phyloP scores from a whole-genome alignment of 2,797 vertebrate genomes.

The Lindbergichthys nudifrons region DNA sequence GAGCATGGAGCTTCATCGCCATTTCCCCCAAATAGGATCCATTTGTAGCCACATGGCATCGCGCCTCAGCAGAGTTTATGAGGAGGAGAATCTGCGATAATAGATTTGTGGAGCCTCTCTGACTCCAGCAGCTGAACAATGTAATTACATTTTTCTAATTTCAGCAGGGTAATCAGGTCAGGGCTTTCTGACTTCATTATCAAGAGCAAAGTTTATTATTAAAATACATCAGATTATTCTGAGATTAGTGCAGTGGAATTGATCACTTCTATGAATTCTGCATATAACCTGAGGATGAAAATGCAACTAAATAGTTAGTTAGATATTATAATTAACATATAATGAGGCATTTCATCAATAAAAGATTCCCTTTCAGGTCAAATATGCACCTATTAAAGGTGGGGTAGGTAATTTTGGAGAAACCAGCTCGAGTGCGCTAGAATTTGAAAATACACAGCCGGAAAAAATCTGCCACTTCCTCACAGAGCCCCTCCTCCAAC shows the following conservation, averaged over 20 bases:
- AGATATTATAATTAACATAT: background rate
- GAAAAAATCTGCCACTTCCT: too few relatives aligned
- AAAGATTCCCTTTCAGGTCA: background rate
- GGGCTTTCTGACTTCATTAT: conserved; percentile 60
- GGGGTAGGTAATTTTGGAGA: too few relatives aligned
- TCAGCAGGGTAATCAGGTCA: conserved; percentile 63
- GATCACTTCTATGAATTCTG: background rate
- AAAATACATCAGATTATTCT: conserved; percentile 52
- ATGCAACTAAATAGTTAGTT: background rate
- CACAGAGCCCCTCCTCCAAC: too few relatives aligned
- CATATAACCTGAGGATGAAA: background rate
- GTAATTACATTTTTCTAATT: conserved; percentile 77
- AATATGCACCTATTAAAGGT: background rate
- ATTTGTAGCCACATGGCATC: conserved; percentile 57
- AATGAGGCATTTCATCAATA: background rate
- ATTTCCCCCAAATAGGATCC: conserved; percentile 37
- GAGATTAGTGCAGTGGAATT: conserved; percentile 2
- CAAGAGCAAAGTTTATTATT: conserved; percentile 53
- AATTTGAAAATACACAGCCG: too few relatives aligned
- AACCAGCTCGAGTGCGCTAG: too few relatives aligned
- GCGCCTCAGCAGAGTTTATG: conserved; percentile 31
- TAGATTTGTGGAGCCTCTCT: conserved; percentile 51
- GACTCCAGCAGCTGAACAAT: conserved; percentile 62
- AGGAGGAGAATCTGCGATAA: conserved; percentile 51
- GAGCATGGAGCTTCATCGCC: conserved; percentile 16